Percentiles rank a stretch among this genome's conserved stretches.
Conservation (phyloP, 2,113 vertebrate genomes). For the Octodon degus region DNA sequence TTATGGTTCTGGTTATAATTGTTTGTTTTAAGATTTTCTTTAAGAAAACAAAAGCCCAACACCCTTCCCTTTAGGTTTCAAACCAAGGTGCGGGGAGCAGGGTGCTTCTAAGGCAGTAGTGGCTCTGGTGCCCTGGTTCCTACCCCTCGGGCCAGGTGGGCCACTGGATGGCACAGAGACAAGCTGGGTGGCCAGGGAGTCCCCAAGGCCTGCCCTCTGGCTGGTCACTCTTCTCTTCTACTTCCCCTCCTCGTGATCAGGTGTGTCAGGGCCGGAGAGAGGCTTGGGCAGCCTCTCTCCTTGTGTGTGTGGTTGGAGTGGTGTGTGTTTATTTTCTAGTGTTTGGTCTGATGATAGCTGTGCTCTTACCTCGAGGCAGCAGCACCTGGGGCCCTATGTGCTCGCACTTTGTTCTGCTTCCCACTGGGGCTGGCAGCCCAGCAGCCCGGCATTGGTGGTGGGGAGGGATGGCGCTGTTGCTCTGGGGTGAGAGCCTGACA, state of each 20-base stretch:
- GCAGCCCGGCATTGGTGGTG: conserved; percentile 31
- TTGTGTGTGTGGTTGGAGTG: conserved; percentile 90
- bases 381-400: conserved; percentile 63
- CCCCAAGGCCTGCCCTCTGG: conserved; percentile 52
- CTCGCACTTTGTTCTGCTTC: conserved; percentile 46
- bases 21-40: conserved; percentile 79
- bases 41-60: conserved; percentile 79
- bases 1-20: conserved; percentile 82
- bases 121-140: conserved; percentile 81
- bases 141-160: conserved; percentile 77
- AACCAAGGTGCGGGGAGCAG: conserved; percentile 81
- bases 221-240: conserved; percentile 67
- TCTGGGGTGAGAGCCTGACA: conserved; percentile 67
- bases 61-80: conserved; percentile 77
- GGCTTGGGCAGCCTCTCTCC: conserved; percentile 71
- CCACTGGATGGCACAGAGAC: conserved; percentile 60
- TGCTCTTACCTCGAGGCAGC: conserved; percentile 81
- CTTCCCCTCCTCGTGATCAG: conserved; percentile 73
- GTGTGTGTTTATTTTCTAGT: conserved; percentile 89
- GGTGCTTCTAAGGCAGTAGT: conserved; percentile 76
- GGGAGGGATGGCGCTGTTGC: conserved; percentile 64
- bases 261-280: conserved; percentile 77
- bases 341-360: conserved; percentile 91
- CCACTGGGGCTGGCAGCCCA: conserved; percentile 61
- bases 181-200: conserved; percentile 52